Percentiles rank a stretch among this genome's conserved stretches.
Evolutionary conservation across 2,113 vertebrate genomes (phyloP).

Genomic region (Brienomyrus brachyistius): DNA sequence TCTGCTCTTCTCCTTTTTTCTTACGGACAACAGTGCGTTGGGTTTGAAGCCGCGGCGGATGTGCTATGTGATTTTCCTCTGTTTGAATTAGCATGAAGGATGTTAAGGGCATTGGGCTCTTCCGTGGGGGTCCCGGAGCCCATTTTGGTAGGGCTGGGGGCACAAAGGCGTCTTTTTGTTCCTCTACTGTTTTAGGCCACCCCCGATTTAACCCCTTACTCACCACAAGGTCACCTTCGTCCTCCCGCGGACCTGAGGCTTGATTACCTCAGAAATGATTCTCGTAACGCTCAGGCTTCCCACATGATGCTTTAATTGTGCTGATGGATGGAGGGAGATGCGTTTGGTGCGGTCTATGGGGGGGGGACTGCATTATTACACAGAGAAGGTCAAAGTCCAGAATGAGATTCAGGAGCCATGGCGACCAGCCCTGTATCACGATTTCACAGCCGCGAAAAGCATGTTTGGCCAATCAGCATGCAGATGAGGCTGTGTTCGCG

Average conservation of each 20-base stretch:
- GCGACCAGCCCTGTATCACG: not conserved
- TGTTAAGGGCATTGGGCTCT: not conserved
- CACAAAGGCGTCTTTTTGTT: not conserved
- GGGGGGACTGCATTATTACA: not conserved
- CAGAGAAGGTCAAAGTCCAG: not conserved
- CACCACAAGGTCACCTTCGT: not conserved
- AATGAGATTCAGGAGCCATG: not conserved
- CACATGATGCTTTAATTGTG: not conserved
- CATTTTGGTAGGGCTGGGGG: not conserved
- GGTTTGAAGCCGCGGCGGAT: not conserved
- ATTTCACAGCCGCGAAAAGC: not conserved
- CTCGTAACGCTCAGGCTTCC: not conserved
- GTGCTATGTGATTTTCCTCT: not conserved
- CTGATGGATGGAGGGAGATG: not conserved
- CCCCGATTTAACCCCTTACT: not conserved
- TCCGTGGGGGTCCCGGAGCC: not conserved
- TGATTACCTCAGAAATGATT: not conserved
- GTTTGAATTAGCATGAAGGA: not conserved
- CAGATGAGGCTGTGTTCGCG: not conserved
- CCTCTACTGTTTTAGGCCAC: not conserved
- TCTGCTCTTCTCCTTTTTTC: not conserved
- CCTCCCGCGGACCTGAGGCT: not conserved
- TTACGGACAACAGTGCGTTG: not conserved
- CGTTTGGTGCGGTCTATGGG: not conserved
- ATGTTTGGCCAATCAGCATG: not conserved